Evolutionary conservation across 2,797 vertebrate species (phyloP).

Genomic region (Pseudomugil tenellus): DNA sequence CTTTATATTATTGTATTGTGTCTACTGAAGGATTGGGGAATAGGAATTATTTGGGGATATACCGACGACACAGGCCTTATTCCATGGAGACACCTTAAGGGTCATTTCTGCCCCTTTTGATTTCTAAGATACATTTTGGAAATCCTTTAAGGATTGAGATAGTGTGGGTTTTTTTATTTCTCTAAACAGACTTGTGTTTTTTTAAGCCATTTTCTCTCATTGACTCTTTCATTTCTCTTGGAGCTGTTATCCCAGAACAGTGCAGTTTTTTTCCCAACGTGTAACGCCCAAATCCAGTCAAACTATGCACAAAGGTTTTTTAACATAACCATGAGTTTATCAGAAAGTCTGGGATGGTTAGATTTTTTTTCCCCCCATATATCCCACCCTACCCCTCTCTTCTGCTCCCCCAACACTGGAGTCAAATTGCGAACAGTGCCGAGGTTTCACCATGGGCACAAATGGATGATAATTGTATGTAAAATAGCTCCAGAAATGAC

Average conservation of each 20-base stretch:
- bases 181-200: too few relatives aligned
- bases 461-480: slow-evolving; percentile 56
- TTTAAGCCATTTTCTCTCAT: too few relatives aligned
- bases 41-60: too few relatives aligned
- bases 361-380: slow-evolving; percentile 12
- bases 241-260: neutral
- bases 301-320: neutral
- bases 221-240: neutral
- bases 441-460: slow-evolving; percentile 41
- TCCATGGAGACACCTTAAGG: too few relatives aligned
- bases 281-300: neutral
- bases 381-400: slow-evolving; percentile 17
- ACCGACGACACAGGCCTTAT: too few relatives aligned
- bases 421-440: slow-evolving; percentile 20
- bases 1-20: too few relatives aligned
- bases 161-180: neutral
- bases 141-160: neutral
- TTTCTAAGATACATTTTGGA: neutral
- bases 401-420: slow-evolving; percentile 7
- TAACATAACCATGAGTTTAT: slow-evolving; percentile 42
- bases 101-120: too few relatives aligned
- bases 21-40: too few relatives aligned
- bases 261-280: neutral
- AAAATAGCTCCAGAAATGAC: slow-evolving; percentile 45
- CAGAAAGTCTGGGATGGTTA: slow-evolving; percentile 24